Conservation (phyloP, 2,797 vertebrate genomes). For the Ptychobarbus kaznakovi region DNA sequence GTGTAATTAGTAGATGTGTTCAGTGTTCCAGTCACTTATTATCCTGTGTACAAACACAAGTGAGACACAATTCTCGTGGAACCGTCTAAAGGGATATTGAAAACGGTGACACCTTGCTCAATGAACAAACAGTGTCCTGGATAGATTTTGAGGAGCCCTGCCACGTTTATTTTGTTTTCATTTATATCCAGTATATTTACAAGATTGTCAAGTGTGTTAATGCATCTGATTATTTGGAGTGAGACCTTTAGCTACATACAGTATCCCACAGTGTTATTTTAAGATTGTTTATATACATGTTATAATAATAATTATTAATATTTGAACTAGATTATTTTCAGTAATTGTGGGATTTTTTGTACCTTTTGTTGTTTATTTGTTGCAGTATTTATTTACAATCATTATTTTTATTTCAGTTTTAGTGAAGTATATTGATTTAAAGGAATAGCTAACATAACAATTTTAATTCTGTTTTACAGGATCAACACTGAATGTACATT, state of each 20-base stretch:
- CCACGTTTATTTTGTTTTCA: neutral
- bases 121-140: neutral
- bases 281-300: too few species aligned
- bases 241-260: neutral
- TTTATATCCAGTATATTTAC: neutral
- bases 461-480: too few species aligned
- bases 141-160: neutral
- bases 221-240: neutral
- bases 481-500: too few species aligned
- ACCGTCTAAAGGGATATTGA: neutral
- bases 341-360: too few species aligned
- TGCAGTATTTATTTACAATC: too few species aligned
- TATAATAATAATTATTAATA: too few species aligned
- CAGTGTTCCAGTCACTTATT: constrained; percentile 31
- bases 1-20: constrained; percentile 31
- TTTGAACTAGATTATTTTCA: too few species aligned
- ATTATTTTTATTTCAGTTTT: too few species aligned
- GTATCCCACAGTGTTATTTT: too few species aligned
- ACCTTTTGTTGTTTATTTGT: too few species aligned
- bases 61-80: neutral
- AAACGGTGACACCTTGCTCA: neutral
- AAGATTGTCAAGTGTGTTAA: neutral
- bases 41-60: constrained; percentile 28
- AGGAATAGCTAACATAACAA: too few species aligned
- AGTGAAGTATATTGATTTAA: too few species aligned